Evolutionary conservation across 2,888 invertebrate genomes (phyloP).

Genomic region (Eupithecia inturbata): DNA sequence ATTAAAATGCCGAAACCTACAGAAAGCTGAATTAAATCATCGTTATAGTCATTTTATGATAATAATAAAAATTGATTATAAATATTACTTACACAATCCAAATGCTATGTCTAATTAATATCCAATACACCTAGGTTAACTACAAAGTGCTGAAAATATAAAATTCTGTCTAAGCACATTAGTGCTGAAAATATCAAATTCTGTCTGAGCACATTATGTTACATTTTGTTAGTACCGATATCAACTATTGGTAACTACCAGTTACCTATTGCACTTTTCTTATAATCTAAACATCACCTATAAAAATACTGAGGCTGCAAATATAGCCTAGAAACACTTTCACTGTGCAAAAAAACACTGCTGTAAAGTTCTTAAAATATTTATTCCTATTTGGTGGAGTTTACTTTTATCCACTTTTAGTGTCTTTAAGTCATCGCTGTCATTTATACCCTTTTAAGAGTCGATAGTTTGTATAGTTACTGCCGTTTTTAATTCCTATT

Average conservation of each 20-base stretch:
- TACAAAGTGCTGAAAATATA: neutral
- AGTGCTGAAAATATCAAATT: neutral
- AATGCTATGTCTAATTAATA: neutral
- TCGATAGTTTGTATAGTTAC: neutral
- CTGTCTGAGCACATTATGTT: neutral
- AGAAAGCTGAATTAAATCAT: conserved; percentile 5
- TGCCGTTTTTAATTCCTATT: neutral
- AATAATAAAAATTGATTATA: neutral
- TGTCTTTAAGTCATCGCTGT: neutral
- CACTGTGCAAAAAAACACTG: neutral
- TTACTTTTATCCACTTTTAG: neutral
- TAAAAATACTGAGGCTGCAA: neutral
- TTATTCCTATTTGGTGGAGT: neutral
- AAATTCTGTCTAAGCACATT: no score
- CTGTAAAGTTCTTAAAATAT: neutral
- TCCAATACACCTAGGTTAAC: neutral
- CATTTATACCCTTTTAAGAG: neutral
- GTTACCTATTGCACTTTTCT: conserved; percentile 29
- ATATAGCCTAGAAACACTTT: neutral
- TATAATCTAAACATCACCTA: conserved; percentile 22
- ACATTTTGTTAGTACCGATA: neutral
- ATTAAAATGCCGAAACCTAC: conserved; percentile 20
- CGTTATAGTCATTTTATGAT: neutral
- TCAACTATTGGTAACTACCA: conserved; percentile 12
- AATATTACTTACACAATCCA: conserved; percentile 3